Evolutionary conservation across 2,113 vertebrate genomes (phyloP), one percentile per base, ranked within the genome.

Genomic region (Cromileptes altivelis): DNA sequence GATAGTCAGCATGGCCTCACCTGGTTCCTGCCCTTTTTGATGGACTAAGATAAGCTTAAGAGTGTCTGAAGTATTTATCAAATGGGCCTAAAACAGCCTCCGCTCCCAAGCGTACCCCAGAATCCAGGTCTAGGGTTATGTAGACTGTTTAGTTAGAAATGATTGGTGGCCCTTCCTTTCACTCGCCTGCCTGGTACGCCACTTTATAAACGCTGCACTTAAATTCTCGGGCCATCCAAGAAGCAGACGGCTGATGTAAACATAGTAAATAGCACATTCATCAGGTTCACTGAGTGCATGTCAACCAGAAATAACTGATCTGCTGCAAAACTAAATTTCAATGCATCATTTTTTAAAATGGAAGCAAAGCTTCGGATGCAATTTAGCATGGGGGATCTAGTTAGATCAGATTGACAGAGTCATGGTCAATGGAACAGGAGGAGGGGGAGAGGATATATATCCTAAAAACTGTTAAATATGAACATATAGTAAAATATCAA

Each of bases 61-160:
- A 52, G 25, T 65, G 75, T 84, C 76, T 82, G 69, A 83, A 65
- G 25, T 91, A 89, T 94, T 93, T 87, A 92, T 73, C 82, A 78
- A 86, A 85, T 47, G 65, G 70, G 56, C 84, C 71, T 77, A 47
- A 84, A 87, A 78, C 88, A 75, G 80, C 73, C 78, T 75, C 80
- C 37, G 70, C 71, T 85, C 81, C 81, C 55, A 52, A 69, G 57
- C 27, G 55, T 78, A 85, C 81, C 92, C 81, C 82, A 49, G 60
- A 86, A 90, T 87, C 88, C 86, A 76, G 84, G 88, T 77, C 88
- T 74, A 81, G 86, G 93, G 85, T 93, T 87, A 89, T 80, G 82
- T 81, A 89, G 83, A 92, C 80, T 94, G 93, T 96, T 95, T 95
- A 94, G 92, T 88, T 90, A 90, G 80, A 92, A 80, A 95, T 94